phyloP scores from a whole-genome alignment of 2,888 invertebrate species.

The Rhagonycha lutea region DNA sequence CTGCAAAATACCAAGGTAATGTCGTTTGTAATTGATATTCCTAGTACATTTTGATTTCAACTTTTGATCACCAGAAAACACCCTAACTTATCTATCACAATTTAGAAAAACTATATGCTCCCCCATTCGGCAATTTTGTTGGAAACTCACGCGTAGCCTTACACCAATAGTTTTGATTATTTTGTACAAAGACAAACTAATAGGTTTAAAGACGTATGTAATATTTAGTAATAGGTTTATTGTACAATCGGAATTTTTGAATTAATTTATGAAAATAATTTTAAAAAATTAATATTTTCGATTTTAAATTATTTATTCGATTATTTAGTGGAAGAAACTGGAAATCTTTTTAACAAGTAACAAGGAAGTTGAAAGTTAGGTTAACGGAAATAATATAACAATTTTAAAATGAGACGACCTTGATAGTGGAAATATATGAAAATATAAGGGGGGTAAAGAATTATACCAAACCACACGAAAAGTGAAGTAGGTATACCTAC shows the following conservation, averaged over 20 bases:
- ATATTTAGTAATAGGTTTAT: background rate
- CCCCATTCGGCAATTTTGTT: background rate
- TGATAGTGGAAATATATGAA: background rate
- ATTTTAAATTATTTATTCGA: too few species aligned
- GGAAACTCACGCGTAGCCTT: background rate
- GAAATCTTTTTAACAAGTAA: background rate
- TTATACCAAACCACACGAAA: background rate
- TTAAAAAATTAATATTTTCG: too few species aligned
- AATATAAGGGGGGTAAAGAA: background rate
- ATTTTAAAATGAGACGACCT: background rate
- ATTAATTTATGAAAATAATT: background rate
- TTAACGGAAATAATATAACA: background rate
- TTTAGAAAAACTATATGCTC: background rate
- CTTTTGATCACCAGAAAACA: background rate
- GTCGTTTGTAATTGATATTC: constrained; percentile 3
- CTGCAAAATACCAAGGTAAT: constrained; percentile 40
- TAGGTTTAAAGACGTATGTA: background rate
- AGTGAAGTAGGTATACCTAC: background rate
- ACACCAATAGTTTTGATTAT: background rate
- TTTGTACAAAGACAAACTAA: background rate
- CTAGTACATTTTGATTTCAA: background rate
- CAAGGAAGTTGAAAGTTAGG: background rate
- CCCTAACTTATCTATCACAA: background rate
- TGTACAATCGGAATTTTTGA: background rate
- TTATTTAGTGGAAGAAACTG: background rate